phyloP scores from a whole-genome alignment of 2,797 vertebrate genomes.

The Phaenicophaeus curvirostris region DNA sequence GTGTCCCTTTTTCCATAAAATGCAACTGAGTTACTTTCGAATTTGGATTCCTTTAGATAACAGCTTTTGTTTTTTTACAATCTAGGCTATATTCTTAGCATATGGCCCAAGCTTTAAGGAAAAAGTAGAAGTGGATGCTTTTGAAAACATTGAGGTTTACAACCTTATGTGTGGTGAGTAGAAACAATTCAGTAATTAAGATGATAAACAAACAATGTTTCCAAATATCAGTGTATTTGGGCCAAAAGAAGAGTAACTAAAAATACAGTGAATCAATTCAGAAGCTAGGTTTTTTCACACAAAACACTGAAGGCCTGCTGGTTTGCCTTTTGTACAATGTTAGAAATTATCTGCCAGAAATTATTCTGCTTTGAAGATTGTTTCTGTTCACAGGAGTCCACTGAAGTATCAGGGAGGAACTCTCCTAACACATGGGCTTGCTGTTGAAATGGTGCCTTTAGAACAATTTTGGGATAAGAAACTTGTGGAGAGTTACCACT shows the following conservation, averaged over 20 bases:
- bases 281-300: background rate
- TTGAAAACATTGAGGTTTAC: constrained; percentile 98
- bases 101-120: constrained; percentile 88
- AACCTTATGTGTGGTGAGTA: constrained; percentile 96
- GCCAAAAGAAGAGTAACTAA: background rate
- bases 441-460: background rate
- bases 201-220: background rate
- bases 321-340: background rate
- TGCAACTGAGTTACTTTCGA: background rate
- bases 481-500: background rate
- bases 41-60: background rate
- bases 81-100: constrained; percentile 90
- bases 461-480: background rate
- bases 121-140: constrained; percentile 83
- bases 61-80: background rate
- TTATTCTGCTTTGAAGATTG: background rate
- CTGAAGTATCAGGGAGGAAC: background rate
- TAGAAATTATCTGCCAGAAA: background rate
- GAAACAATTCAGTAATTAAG: background rate
- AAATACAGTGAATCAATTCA: background rate
- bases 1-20: background rate
- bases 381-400: background rate
- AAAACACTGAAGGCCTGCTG: background rate
- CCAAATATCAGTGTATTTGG: background rate
- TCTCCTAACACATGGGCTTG: fast-evolving